phyloP scores from a whole-genome alignment of 1,140 invertebrate genomes.

The Metaphire vulgaris region DNA sequence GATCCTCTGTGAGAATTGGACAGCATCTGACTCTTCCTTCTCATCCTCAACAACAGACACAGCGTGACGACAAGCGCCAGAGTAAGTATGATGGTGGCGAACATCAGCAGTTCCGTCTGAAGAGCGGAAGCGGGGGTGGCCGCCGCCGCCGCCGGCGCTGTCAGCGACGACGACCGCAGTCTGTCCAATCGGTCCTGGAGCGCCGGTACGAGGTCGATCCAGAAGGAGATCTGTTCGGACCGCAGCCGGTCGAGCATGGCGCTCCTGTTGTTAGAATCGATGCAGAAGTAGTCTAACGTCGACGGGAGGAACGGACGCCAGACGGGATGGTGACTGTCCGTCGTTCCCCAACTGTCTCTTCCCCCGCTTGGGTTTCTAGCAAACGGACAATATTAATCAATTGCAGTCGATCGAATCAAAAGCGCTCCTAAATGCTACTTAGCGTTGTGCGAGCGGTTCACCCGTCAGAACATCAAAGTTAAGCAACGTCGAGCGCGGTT shows the following conservation, averaged over 20 bases:
- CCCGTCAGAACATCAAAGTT: too few relatives aligned
- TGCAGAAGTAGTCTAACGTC: not conserved
- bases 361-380: too few relatives aligned
- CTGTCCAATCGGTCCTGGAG: not conserved
- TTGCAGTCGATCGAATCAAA: too few relatives aligned
- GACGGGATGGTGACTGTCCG: not conserved
- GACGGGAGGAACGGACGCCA: not conserved
- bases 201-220: not conserved
- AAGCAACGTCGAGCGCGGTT: too few relatives aligned
- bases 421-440: too few relatives aligned
- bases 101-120: not conserved
- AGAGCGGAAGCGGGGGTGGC: not conserved
- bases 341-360: too few relatives aligned
- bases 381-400: too few relatives aligned
- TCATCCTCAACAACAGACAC: not conserved
- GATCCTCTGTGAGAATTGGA: not conserved
- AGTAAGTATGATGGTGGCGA: not conserved
- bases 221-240: not conserved
- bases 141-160: too few relatives aligned
- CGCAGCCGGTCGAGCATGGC: not conserved
- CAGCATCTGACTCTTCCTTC: not conserved
- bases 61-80: not conserved
- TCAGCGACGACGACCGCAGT: not conserved
- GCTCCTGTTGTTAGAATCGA: not conserved
- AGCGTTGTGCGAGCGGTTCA: too few relatives aligned